A percentile compares a stretch with the other conserved stretches of the same genome.
These are phyloP conservation scores for Pheosia gnoma DNA, from an alignment of 2,888 invertebrate species.

Conservation along the genomic window DNA sequence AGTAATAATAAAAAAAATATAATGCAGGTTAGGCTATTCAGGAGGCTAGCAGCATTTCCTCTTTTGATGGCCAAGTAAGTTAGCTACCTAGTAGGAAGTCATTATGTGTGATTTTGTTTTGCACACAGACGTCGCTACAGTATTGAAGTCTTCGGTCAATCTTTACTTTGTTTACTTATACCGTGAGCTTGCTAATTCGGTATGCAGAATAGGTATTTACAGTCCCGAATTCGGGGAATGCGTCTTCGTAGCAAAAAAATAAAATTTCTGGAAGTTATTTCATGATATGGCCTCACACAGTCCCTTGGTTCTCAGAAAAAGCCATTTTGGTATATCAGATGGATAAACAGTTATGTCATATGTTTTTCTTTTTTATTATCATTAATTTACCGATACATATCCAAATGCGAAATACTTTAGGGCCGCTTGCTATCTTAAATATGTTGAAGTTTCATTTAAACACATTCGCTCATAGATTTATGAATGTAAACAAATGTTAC, in stretches of 20 bases:
- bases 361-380: constrained; percentile 51
- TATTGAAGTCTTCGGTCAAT: no score
- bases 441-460: no score
- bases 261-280: not conserved
- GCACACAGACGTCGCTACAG: no score
- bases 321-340: constrained; percentile 16
- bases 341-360: constrained; percentile 45
- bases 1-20: no score
- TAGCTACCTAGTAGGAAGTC: no score
- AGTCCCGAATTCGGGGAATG: constrained; percentile 1
- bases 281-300: constrained; percentile 1
- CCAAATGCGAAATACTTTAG: constrained; percentile 29
- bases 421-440: no score
- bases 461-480: no score
- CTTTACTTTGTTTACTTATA: not conserved
- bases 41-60: no score
- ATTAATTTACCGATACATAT: constrained; percentile 35
- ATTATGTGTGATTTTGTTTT: no score
- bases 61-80: no score
- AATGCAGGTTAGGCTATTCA: no score
- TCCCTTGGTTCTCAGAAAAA: constrained; percentile 39
- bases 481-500: no score
- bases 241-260: not conserved
- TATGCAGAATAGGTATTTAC: not conserved
- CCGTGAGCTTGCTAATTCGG: not conserved